These are phyloP conservation scores for Digitonthophagus gazella DNA, from an alignment of 2,888 invertebrate species.

Conservation along the genomic window DNA sequence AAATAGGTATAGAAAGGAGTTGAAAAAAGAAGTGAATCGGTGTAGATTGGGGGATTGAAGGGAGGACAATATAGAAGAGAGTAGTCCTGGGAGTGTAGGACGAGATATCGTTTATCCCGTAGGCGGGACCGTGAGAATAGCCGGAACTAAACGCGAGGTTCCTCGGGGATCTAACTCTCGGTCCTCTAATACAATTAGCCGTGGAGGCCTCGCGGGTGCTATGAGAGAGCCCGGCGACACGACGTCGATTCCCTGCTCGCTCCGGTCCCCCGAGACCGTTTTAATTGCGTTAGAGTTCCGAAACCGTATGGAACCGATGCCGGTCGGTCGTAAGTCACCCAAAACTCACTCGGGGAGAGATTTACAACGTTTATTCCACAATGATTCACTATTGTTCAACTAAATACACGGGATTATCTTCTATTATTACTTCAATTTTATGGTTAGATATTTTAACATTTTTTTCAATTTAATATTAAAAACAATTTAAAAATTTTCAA, in stretches of 20 bases:
- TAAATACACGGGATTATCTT: no score
- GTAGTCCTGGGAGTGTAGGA: not conserved
- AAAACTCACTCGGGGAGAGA: no score
- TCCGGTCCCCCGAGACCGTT: not conserved
- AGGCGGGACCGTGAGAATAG: conserved; percentile 3
- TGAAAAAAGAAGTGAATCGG: no score
- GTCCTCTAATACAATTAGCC: conserved; percentile 42
- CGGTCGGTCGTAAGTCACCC: not conserved
- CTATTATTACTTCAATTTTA: no score
- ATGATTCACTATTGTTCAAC: no score
- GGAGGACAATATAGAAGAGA: no score
- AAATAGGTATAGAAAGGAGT: no score
- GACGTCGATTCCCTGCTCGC: conserved; percentile 3
- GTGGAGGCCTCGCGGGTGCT: conserved; percentile 37
- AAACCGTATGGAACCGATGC: not conserved
- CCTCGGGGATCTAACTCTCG: conserved; percentile 38
- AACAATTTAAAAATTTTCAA: no score
- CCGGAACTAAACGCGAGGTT: conserved; percentile 23
- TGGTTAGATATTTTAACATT: no score
- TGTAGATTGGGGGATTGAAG: no score
- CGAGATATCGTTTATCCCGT: not conserved
- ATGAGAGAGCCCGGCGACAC: conserved; percentile 28
- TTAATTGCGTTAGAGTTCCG: not conserved
- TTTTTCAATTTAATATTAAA: no score
- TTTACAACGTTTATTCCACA: no score